Evolutionary conservation across 2,888 invertebrate genomes (phyloP), one percentile per base, ranked within the genome.

Genomic region (Nephrocerus scutellatus): DNA sequence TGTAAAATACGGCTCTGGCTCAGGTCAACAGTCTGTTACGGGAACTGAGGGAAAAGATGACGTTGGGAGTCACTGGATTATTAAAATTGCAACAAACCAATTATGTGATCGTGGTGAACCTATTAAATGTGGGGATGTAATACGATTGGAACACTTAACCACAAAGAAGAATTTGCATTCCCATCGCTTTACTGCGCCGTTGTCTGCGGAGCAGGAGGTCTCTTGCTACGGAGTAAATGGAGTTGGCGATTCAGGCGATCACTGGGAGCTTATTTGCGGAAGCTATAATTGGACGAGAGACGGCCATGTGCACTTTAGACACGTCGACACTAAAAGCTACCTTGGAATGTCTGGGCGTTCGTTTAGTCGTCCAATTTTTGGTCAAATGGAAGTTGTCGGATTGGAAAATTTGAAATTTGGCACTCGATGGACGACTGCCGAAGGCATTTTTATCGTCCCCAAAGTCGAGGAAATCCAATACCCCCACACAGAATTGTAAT

Each of bases 1-100:
- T 72, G 92, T 99, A 2, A 98, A 98, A 70, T 99, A 99, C 68
- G 98, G 97, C 1, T 91, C 92, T 2, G 98, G 98, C 3, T 96
- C 95, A 57, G 96, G 97, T 1, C 98, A 99, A 65, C 98, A 98
- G 71, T 95, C 95, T 0, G 93, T 98, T 6, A 97, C 97, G 0
- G 96, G 84, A 1, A 86, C 88, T 1, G 87, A 90, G 51, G 72
- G 82, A 2, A 81, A 90, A 50, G 97, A 97, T 64, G 97, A 98
- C 69, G 82, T 89, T 40, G 97, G 90, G 61, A 90, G 90, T 49
- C 95, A 98, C 65, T 99, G 98, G 98, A 73, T 82, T 7, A 71
- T 96, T 3, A 82, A 82, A 60, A 79, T 81, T 0, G 72, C 77
- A 12, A 76, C 77, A 13, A 79, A 80, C 26, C 80, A 84, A 61